Conservation (phyloP, 2,113 vertebrate genomes). For the Salvelinus alpinus region DNA sequence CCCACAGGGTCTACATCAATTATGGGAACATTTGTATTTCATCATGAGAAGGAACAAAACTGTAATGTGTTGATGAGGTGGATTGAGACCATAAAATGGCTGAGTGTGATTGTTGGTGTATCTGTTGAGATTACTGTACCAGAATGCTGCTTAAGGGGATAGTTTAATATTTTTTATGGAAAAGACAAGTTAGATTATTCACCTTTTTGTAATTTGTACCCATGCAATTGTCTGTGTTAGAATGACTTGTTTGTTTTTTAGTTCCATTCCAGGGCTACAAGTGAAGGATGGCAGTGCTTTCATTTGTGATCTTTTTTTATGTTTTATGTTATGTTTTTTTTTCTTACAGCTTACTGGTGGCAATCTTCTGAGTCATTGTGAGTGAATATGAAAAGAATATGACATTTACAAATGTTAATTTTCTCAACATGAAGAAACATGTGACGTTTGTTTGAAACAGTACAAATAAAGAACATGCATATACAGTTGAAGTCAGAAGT, state of each 20-base stretch:
- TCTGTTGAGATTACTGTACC: not conserved
- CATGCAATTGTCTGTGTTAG: not conserved
- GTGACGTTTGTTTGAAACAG: not conserved
- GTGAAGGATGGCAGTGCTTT: not conserved
- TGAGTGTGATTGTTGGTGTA: not conserved
- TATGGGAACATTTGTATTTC: not conserved
- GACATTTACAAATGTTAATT: not conserved
- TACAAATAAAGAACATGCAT: not conserved
- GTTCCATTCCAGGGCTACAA: not conserved
- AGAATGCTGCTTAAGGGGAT: not conserved
- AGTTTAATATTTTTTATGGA: not conserved
- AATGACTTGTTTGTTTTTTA: not conserved
- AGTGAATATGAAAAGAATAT: not conserved
- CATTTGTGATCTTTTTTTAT: not conserved
- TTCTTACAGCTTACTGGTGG: not conserved
- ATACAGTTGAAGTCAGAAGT: not conserved
- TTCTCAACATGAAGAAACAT: not conserved
- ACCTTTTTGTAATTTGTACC: not conserved
- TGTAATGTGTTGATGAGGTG: not conserved
- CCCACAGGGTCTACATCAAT: not conserved
- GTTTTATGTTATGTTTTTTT: not conserved
- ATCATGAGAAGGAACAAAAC: not conserved
- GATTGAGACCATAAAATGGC: not conserved
- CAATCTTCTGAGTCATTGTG: not conserved
- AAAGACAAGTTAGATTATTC: not conserved